Conservation (phyloP, 2,888 invertebrate genomes). For the Nephrotoma guestfalica region DNA sequence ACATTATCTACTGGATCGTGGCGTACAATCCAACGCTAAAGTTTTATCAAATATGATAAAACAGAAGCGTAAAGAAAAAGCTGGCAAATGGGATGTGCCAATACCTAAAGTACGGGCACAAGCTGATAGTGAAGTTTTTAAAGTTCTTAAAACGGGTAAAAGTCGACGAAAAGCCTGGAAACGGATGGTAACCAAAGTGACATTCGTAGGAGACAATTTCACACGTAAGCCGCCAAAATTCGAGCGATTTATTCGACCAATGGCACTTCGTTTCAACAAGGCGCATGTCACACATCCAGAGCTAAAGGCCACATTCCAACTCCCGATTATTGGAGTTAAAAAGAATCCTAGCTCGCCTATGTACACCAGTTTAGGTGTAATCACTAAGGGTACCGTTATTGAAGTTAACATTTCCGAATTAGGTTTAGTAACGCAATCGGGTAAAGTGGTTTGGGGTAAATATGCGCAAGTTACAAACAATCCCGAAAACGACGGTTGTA, state of each 20-base stretch:
- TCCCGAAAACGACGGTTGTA: constrained; percentile 99
- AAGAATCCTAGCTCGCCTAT: constrained; percentile 96
- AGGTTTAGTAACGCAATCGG: constrained; percentile 95
- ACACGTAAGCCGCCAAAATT: constrained; percentile 99
- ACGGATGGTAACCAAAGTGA: constrained; percentile 97
- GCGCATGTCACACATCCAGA: constrained; percentile 99
- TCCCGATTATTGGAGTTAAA: constrained; percentile 97
- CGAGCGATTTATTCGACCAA: constrained; percentile 95
- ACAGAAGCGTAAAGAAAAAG: constrained; percentile 98
- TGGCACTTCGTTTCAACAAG: constrained; percentile 91
- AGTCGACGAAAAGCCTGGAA: constrained; percentile 95
- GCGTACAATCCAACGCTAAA: constrained; percentile 86
- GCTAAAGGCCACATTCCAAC: constrained; percentile 89
- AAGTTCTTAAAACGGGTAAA: constrained; percentile 82
- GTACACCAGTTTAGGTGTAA: constrained; percentile 94
- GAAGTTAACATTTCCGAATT: constrained; percentile 98
- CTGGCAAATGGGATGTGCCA: constrained; percentile 99
- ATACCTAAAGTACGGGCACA: constrained; percentile 96
- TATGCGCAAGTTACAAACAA: constrained; percentile 99
- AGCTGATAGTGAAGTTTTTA: constrained; percentile 93
- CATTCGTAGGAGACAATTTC: constrained; percentile 95
- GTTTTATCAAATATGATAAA: constrained; percentile 98
- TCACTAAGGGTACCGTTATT: constrained; percentile 95
- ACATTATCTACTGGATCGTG: constrained; percentile 92
- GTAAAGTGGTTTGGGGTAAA: constrained; percentile 99